A percentile compares a stretch with the other conserved stretches of the same genome.
These are phyloP conservation scores for Nipponia nippon DNA, from an alignment of 2,113 vertebrate genomes.

Conservation along the genomic window DNA sequence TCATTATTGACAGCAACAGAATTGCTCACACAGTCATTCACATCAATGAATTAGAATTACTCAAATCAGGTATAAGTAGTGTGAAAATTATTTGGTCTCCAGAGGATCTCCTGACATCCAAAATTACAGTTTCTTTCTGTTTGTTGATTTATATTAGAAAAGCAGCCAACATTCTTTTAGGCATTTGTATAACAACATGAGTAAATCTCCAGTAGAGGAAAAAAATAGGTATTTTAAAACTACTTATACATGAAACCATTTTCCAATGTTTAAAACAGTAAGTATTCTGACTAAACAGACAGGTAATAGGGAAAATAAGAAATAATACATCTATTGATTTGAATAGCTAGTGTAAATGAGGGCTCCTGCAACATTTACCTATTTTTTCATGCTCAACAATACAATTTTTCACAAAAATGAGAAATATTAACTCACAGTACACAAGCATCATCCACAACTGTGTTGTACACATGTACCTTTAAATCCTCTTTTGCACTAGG, in stretches of 20 bases:
- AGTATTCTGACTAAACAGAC: not conserved
- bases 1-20: not conserved
- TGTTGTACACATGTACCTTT: not conserved
- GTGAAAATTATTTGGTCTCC: not conserved
- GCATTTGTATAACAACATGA: not conserved
- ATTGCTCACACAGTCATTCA: not conserved
- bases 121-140: not conserved
- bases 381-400: not conserved
- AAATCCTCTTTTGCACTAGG: not conserved
- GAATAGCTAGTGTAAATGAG: not conserved
- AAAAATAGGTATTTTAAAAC: not conserved
- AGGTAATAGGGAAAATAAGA: not conserved
- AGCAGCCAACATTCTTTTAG: not conserved
- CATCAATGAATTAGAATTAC: not conserved
- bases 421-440: not conserved
- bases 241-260: not conserved
- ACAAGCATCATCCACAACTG: not conserved
- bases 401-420: not conserved
- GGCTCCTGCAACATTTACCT: fast-evolving
- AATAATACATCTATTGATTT: not conserved
- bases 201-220: not conserved
- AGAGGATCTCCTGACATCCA: not conserved
- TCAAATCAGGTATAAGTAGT: not conserved
- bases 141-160: not conserved
- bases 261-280: not conserved